Percentiles rank a stretch among this genome's conserved stretches.
Conservation (phyloP, 1,140 invertebrate genomes). For the Lepidurus packardi region DNA sequence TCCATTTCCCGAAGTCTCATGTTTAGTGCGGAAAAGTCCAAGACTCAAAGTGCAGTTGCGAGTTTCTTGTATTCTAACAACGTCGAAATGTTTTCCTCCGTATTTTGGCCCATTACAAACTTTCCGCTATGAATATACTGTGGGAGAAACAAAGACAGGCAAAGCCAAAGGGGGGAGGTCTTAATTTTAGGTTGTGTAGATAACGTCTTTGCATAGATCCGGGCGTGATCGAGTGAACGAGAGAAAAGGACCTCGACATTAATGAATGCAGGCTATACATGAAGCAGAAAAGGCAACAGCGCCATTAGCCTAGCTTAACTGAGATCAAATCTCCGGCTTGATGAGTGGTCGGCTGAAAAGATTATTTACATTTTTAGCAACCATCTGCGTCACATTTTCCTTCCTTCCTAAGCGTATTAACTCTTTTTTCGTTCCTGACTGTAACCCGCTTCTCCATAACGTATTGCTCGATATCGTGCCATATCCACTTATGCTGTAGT, state of each 20-base stretch:
- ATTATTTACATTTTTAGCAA: no score
- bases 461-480: no score
- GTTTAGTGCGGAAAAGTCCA: slow-evolving; percentile 9
- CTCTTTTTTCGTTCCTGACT: no score
- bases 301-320: neutral
- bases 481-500: no score
- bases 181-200: neutral
- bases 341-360: no score
- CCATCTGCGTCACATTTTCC: no score
- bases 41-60: slow-evolving; percentile 10
- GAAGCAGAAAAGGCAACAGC: neutral
- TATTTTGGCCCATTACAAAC: neutral
- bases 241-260: neutral
- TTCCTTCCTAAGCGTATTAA: no score
- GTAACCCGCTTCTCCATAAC: no score
- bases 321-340: neutral
- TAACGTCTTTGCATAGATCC: neutral
- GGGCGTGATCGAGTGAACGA: neutral
- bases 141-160: neutral
- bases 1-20: neutral
- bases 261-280: neutral
- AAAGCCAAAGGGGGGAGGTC: neutral
- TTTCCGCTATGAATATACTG: neutral
- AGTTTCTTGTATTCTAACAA: slow-evolving; percentile 16
- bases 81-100: neutral